Evolutionary conservation across 2,888 invertebrate genomes (phyloP).

Genomic region (Pollenia angustigena): DNA sequence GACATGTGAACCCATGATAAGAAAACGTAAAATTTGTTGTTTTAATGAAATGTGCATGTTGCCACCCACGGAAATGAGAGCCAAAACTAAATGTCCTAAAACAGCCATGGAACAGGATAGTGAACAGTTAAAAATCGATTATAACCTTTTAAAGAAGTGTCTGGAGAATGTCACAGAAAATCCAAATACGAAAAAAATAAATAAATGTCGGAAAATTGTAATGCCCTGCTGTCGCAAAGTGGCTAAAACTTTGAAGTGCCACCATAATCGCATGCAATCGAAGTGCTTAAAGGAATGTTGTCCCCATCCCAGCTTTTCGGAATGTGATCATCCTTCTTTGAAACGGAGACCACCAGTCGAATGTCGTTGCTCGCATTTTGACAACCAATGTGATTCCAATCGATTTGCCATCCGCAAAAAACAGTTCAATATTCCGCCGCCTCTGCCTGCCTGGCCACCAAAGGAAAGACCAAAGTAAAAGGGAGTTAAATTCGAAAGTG

Average conservation of each 20-base stretch:
- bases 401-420: constrained; percentile 4
- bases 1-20: not conserved
- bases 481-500: not conserved
- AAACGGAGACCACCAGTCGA: not conserved
- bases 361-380: constrained; percentile 21
- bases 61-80: constrained; percentile 31
- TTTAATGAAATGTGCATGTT: constrained; percentile 13
- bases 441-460: constrained; percentile 54
- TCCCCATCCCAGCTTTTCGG: constrained; percentile 57
- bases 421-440: constrained; percentile 20
- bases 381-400: constrained; percentile 12
- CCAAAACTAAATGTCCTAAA: not conserved
- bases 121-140: constrained; percentile 38
- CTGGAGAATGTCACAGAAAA: not conserved
- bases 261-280: not conserved
- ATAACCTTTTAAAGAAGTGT: constrained; percentile 13
- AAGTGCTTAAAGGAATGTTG: constrained; percentile 41
- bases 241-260: constrained; percentile 4
- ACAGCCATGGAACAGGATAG: constrained; percentile 45
- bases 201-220: constrained; percentile 39
- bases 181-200: not conserved
- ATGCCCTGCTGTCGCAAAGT: constrained; percentile 56
- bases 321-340: constrained; percentile 7
- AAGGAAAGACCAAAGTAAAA: constrained; percentile 47
- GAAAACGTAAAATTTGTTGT: constrained; percentile 33